These are phyloP conservation scores for Pegea sp. DNA, from an alignment of 23 tunicate genomes.

Conservation along the genomic window DNA sequence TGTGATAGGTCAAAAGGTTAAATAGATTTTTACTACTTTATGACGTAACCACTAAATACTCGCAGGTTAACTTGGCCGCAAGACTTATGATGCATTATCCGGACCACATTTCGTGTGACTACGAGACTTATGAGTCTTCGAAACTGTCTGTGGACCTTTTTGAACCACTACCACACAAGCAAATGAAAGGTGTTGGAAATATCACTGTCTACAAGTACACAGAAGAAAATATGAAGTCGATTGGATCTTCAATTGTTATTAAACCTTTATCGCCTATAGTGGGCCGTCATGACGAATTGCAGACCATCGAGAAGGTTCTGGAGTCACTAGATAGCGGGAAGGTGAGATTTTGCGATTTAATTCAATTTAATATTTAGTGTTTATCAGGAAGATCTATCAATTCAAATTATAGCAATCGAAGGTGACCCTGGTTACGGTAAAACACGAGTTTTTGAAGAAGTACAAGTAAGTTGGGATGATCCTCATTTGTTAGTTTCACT, in stretches of 20 bases:
- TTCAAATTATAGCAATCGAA: conserved; percentile 48
- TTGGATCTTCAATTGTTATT: conserved; percentile 6
- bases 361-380: background rate
- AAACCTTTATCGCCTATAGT: conserved; percentile 60
- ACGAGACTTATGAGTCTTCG: conserved; percentile 53
- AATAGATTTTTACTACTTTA: background rate
- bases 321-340: conserved; percentile 4
- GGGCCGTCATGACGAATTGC: conserved; percentile 35
- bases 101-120: conserved; percentile 54
- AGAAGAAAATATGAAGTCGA: conserved; percentile 43
- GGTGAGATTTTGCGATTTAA: conserved; percentile 5
- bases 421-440: conserved; percentile 88
- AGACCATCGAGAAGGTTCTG: conserved; percentile 30
- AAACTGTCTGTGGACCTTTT: conserved; percentile 67
- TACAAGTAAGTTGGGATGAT: conserved; percentile 43
- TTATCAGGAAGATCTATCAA: background rate
- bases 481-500: background rate
- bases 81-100: conserved; percentile 90
- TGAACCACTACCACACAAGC: conserved; percentile 26
- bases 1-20: conserved; percentile 95
- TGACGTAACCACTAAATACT: background rate
- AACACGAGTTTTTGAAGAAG: conserved; percentile 54
- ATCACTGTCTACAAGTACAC: conserved; percentile 38
- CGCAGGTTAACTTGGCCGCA: conserved; percentile 82
- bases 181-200: conserved; percentile 64